Base-by-base conservation (phyloP, 2,888 invertebrate species). In the Cynaeus angustus region DNA sequence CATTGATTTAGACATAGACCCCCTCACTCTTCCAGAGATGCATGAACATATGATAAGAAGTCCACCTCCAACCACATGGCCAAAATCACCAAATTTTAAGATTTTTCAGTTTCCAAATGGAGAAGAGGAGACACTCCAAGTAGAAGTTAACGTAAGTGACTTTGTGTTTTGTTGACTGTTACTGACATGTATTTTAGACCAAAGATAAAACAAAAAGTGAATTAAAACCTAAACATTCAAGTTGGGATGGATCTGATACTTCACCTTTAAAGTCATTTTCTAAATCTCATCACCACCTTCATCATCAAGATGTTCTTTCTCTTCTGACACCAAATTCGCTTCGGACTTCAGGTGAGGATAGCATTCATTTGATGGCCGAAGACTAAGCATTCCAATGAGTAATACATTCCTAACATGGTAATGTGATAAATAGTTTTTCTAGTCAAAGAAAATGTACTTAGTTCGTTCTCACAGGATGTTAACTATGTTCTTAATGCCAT, bases 1-100 rank as follows among this genome's bases (percentile, higher is more conserved):
- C n/a, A 83, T 85, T 65, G 86, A 87, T 73, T 77, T 87, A 12
- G 92, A 92, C 80, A 89, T 91, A 53, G 93, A 93, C 82, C 92
- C 93, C 0, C 82, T 93, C 73, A 91, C 92, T 16, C 84, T 94
- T 70, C 92, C 92, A 72, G 93, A 93, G 84, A 91, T 94, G 65
- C 94, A 94, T 79, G 92, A 94, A 80, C 93, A 94, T 81, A 90
- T 94, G 88, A 93, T 94, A 56, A 87, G 94, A 70, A 93, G 93
- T 74, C 94, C 94, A 26, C 94, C 94, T 1, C 94, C 94, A 0
- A 92, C 90, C 13, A 90, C 90, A 72, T 93, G 93, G 92, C 92
- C 93, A 26, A 86, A 87, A 75, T 87, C 88, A 41, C 88, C 89
- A n/a, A 86, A 86, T 79, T 86, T 85, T 75, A 84, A 82, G 75